Evolutionary conservation across 1,140 invertebrate species (phyloP).

Genomic region (Rhagoletis zephyria): DNA sequence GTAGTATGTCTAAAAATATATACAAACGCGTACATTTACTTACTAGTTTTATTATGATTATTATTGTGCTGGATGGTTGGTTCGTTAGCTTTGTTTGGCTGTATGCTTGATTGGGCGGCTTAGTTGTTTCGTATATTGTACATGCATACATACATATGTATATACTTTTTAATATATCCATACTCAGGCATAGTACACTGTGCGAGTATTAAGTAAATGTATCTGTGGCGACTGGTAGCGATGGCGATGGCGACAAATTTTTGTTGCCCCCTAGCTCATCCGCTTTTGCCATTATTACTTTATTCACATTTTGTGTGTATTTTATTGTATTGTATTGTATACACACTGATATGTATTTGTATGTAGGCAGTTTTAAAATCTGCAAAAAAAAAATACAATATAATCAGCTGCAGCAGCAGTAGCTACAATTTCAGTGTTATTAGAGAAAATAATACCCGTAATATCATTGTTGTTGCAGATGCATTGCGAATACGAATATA

Average conservation of each 20-base stretch:
- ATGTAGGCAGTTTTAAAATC: neutral
- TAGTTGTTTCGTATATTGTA: neutral
- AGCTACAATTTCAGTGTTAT: neutral
- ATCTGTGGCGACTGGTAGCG: conserved; percentile 28
- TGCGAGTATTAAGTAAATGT: neutral
- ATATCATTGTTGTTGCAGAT: neutral
- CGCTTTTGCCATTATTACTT: conserved; percentile 25
- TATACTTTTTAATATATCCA: neutral
- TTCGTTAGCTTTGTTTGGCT: conserved; percentile 5
- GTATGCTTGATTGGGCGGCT: conserved; percentile 32
- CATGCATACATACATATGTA: neutral
- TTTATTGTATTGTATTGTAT: conserved; percentile 2
- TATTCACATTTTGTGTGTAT: neutral
- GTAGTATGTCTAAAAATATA: too few species aligned
- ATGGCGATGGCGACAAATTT: neutral
- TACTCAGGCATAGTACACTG: neutral
- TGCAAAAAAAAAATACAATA: neutral
- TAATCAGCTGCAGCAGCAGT: neutral
- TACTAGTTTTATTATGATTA: conserved; percentile 14
- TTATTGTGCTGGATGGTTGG: conserved; percentile 12
- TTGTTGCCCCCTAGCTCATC: conserved; percentile 37
- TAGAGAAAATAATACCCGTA: neutral
- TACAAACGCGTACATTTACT: neutral
- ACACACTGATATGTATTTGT: neutral
- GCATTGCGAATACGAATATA: too few species aligned